Conservation (phyloP, 2,888 invertebrate species). For the Caenorhabditis virilis region DNA sequence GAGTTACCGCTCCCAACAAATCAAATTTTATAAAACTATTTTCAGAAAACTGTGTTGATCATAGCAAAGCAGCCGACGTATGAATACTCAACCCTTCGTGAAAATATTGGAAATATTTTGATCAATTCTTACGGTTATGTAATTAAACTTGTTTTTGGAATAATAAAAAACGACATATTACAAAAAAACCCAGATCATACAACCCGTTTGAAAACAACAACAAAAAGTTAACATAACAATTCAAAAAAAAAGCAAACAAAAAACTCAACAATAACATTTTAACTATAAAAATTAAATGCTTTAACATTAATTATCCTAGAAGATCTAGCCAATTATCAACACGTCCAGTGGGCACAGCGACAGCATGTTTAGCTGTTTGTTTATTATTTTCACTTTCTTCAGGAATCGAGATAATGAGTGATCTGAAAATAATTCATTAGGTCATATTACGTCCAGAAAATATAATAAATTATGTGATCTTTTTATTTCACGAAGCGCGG, state of each 20-base stretch:
- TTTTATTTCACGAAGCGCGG: background rate
- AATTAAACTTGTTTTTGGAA: background rate
- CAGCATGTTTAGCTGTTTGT: background rate
- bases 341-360: too few species aligned
- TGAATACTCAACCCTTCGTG: constrained; percentile 4
- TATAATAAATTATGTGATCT: background rate
- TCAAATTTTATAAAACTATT: constrained; percentile 4
- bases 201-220: background rate
- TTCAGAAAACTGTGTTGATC: constrained; percentile 24
- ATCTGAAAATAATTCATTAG: background rate
- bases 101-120: background rate
- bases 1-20: background rate
- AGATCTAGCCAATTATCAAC: constrained; percentile 4
- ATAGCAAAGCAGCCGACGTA: constrained; percentile 29
- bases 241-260: background rate
- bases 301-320: background rate
- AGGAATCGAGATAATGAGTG: background rate
- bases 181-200: background rate
- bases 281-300: too few species aligned
- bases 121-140: background rate
- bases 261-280: too few species aligned
- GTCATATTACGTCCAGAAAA: background rate
- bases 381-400: background rate
- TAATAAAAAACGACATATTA: background rate
- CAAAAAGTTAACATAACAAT: background rate